Percentiles rank a stretch among this genome's conserved stretches.
phyloP scores from a whole-genome alignment of 2,797 vertebrate species.

The Cyprinella venusta region DNA sequence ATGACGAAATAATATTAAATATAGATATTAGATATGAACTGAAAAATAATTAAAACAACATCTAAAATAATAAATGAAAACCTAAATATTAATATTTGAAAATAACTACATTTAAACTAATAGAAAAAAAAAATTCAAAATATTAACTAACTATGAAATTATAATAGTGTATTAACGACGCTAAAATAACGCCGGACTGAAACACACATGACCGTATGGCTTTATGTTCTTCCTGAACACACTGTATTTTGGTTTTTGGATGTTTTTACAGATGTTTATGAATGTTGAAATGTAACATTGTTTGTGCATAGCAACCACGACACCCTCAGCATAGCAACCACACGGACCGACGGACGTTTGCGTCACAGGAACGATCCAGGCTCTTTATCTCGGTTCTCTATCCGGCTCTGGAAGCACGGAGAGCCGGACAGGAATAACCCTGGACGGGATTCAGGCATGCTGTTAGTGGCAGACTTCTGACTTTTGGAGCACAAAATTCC shows the following conservation, averaged over 20 bases:
- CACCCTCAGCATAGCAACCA: not conserved
- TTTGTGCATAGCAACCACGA: not conserved
- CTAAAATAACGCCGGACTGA: not conserved
- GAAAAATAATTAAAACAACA: not conserved
- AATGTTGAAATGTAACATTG: not conserved
- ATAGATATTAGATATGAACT: not conserved
- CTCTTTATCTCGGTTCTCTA: too few species aligned
- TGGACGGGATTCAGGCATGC: conserved; percentile 20
- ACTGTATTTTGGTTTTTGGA: not conserved
- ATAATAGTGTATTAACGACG: not conserved
- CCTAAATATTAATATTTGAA: not conserved
- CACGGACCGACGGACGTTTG: not conserved
- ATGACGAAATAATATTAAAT: not conserved
- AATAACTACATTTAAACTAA: too few species aligned
- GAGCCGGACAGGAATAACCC: conserved; percentile 61
- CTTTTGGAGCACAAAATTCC: conserved; percentile 7
- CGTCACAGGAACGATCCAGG: not conserved
- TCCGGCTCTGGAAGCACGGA: conserved; percentile 69
- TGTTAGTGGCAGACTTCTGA: not conserved
- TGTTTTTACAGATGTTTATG: not conserved
- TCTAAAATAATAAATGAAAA: not conserved
- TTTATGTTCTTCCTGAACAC: not conserved
- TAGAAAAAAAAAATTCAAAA: not conserved
- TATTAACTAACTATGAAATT: not conserved
- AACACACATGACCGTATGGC: not conserved